These are phyloP conservation scores for Drosophila tropicalis DNA, from an alignment of 1,140 invertebrate species.

Conservation along the genomic window DNA sequence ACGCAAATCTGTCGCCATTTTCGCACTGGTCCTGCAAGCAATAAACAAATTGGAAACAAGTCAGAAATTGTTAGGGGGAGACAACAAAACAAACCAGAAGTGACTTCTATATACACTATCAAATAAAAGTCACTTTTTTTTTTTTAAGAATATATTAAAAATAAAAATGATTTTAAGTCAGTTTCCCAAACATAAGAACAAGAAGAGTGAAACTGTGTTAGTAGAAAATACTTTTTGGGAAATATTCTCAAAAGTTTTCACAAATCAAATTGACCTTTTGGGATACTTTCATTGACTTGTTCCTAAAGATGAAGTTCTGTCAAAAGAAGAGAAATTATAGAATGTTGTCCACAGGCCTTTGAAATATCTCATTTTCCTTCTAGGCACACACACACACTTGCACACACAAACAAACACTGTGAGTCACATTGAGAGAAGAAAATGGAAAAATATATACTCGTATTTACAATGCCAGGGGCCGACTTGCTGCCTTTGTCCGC, in stretches of 20 bases:
- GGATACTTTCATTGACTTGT: not conserved
- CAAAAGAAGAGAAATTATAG: slow-evolving; percentile 62
- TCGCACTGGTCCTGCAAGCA: slow-evolving; percentile 56
- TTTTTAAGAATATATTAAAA: too few species aligned
- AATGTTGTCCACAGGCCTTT: slow-evolving; percentile 63
- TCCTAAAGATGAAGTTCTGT: not conserved
- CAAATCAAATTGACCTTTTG: slow-evolving; percentile 1
- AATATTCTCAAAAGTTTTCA: not conserved
- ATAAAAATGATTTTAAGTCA: too few species aligned
- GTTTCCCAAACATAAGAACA: too few species aligned
- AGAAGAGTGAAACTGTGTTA: too few species aligned
- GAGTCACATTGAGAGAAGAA: slow-evolving; percentile 26
- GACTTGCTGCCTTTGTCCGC: slow-evolving; percentile 66
- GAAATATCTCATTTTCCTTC: slow-evolving; percentile 42
- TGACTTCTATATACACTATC: not conserved
- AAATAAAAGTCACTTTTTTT: not conserved
- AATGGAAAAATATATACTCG: slow-evolving; percentile 25
- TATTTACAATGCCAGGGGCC: slow-evolving; percentile 66
- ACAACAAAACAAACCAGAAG: not conserved
- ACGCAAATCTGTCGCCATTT: slow-evolving; percentile 71
- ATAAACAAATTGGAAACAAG: slow-evolving; percentile 15
- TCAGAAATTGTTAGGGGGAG: not conserved
- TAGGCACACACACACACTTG: slow-evolving; percentile 13
- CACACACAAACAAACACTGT: slow-evolving; percentile 6
- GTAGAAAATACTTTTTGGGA: not conserved